phyloP scores from a whole-genome alignment of 2,888 invertebrate species.

The Hydrotaea diabolus region DNA sequence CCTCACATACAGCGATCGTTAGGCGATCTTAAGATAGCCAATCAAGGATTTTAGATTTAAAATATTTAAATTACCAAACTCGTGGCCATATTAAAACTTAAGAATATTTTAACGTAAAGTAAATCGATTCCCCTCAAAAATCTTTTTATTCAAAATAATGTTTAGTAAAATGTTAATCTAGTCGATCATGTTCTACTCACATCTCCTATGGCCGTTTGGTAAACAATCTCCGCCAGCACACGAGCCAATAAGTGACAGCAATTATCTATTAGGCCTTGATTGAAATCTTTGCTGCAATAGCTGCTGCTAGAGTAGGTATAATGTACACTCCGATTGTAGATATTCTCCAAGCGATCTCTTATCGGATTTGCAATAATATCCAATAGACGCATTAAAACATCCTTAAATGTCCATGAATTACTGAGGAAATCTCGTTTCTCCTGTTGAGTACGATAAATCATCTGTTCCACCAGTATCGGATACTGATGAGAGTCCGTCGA shows the following conservation, averaged over 20 bases:
- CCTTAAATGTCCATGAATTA: constrained; percentile 84
- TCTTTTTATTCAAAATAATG: no score
- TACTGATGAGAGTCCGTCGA: constrained; percentile 87
- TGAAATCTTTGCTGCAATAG: constrained; percentile 78
- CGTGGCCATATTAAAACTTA: no score
- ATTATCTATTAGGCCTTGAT: constrained; percentile 84
- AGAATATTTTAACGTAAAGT: no score
- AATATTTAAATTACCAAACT: no score
- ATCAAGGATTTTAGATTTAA: no score
- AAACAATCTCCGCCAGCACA: constrained; percentile 92
- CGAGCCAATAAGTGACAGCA: constrained; percentile 91
- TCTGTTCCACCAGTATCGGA: constrained; percentile 89
- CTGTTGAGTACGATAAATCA: constrained; percentile 85
- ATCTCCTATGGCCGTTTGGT: constrained; percentile 89
- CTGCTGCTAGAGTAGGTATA: constrained; percentile 77
- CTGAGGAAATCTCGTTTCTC: constrained; percentile 80
- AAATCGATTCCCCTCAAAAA: background rate
- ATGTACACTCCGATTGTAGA: constrained; percentile 77
- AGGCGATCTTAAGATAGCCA: no score
- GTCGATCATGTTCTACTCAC: constrained; percentile 81
- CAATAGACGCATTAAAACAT: constrained; percentile 90
- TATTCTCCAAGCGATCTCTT: constrained; percentile 81
- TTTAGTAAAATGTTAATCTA: no score
- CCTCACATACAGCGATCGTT: no score
- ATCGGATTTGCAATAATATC: constrained; percentile 92